phyloP scores from a whole-genome alignment of 1,140 invertebrate species.

The Drosophila rhopaloa region DNA sequence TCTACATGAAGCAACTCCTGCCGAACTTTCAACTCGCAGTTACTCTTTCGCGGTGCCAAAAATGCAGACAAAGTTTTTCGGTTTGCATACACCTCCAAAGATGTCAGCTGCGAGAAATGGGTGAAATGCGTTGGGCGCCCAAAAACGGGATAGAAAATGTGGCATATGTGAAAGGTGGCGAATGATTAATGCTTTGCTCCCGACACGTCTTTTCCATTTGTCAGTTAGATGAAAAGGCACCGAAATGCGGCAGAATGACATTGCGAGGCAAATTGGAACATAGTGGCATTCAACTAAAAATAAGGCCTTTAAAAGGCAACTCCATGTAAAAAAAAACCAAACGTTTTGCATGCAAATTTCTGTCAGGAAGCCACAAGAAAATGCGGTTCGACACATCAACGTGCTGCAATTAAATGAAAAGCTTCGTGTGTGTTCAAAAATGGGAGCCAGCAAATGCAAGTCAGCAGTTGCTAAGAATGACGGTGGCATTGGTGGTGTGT shows the following conservation, averaged over 20 bases:
- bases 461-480: slow-evolving; percentile 9
- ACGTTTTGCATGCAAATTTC: slow-evolving; percentile 19
- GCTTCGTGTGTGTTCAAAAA: slow-evolving; percentile 16
- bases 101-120: slow-evolving; percentile 24
- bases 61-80: slow-evolving; percentile 33
- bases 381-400: slow-evolving; percentile 4
- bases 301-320: slow-evolving; percentile 53
- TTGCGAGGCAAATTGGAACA: slow-evolving; percentile 24
- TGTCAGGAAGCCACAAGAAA: slow-evolving; percentile 31
- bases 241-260: slow-evolving; percentile 8
- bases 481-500: neutral
- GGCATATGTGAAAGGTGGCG: slow-evolving; percentile 24
- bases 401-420: slow-evolving; percentile 71
- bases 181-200: slow-evolving; percentile 34
- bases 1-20: slow-evolving; percentile 9
- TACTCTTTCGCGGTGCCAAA: slow-evolving; percentile 39
- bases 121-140: slow-evolving; percentile 23
- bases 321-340: slow-evolving; percentile 44
- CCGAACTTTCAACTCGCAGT: slow-evolving; percentile 31
- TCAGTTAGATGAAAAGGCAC: slow-evolving; percentile 25
- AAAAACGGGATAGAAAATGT: slow-evolving; percentile 36
- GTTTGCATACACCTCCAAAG: slow-evolving; percentile 40
- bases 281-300: slow-evolving; percentile 18
- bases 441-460: slow-evolving; percentile 5
- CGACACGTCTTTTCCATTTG: slow-evolving; percentile 50